Evolutionary conservation across 2,888 invertebrate genomes (phyloP).

Genomic region (Epirrhoe alternata): DNA sequence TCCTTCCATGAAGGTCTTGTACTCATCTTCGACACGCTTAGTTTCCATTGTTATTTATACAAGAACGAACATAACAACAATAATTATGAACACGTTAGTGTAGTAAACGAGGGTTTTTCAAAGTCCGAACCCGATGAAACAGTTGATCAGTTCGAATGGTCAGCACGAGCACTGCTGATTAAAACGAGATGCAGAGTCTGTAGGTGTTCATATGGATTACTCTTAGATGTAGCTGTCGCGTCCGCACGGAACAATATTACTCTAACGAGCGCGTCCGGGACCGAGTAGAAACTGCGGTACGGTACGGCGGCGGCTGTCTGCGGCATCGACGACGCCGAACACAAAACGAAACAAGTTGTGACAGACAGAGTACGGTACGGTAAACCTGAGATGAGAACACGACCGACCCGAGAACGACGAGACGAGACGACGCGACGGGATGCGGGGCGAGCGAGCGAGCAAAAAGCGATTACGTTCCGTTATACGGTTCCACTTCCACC

Average conservation of each 20-base stretch:
- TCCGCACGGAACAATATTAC: no score
- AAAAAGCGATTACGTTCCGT: no score
- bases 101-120: slow-evolving; percentile 11
- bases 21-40: slow-evolving; percentile 88
- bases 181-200: background rate
- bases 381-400: background rate
- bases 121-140: slow-evolving; percentile 16
- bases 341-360: slow-evolving; percentile 13
- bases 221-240: slow-evolving; percentile 2
- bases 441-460: no score
- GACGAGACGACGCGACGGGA: background rate
- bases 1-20: slow-evolving; percentile 88
- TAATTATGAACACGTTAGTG: slow-evolving; percentile 11
- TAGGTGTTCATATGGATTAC: background rate
- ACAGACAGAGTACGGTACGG: slow-evolving; percentile 16
- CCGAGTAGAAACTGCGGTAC: slow-evolving; percentile 5
- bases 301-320: slow-evolving; percentile 6
- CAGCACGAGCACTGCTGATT: slow-evolving; percentile 6
- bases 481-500: no score
- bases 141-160: slow-evolving; percentile 13
- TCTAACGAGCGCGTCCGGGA: background rate
- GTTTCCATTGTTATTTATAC: slow-evolving; percentile 48
- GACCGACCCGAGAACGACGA: background rate
- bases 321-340: slow-evolving; percentile 19
- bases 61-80: slow-evolving; percentile 29